Base-by-base conservation (phyloP, 2,888 invertebrate species). In the Himalopsyche anomala region DNA sequence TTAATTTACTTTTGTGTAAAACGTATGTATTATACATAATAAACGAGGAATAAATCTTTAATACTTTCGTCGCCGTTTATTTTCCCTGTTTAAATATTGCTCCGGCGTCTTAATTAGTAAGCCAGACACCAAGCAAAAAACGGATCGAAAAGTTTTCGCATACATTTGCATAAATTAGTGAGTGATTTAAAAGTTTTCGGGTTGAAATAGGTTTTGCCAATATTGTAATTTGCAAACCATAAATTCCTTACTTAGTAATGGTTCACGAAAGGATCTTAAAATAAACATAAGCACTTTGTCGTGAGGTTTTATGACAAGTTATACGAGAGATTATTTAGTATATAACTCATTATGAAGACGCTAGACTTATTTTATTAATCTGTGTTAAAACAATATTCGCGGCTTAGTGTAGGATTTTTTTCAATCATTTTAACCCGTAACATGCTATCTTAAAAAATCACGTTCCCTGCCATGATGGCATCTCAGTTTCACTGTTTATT, bases 141-240 rank as follows among this genome's bases (percentile, higher is more conserved):
- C 62, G n/a, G 62, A 19, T 62, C 62, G n/a, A n/a, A 62, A 62
- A 62, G 19, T 62, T 62, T 19, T 11, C 19, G 62, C 62, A 28
- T 62, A 62, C 62, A 62, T 62, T 62, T 62, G 19, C 62, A 62
- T 62, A 62, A 62, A 62, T 62, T 62, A 62, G 62, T 62, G 19
- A 62, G 62, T 62, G 62, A 19, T 62, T 62, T 62, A 62, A 62
- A 62, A 62, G 62, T 62, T 62, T 62, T 62, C 19, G 62, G 62
- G 62, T 62, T 62, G 62, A 62, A 28, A 62, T 62, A 62, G 62
- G 62, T 62, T 62, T 62, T 62, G 28, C 62, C 62, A 62, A 62
- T 62, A 62, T 62, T 62, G 28, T 62, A 62, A 62, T 62, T 62
- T 62, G 62, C 62, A 28, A 62, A 62, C n/a, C 62, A 28, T n/a